Percentiles rank a stretch among this genome's conserved stretches.
phyloP scores from a whole-genome alignment of 2,797 vertebrate species.

The Eospalax fontanierii region DNA sequence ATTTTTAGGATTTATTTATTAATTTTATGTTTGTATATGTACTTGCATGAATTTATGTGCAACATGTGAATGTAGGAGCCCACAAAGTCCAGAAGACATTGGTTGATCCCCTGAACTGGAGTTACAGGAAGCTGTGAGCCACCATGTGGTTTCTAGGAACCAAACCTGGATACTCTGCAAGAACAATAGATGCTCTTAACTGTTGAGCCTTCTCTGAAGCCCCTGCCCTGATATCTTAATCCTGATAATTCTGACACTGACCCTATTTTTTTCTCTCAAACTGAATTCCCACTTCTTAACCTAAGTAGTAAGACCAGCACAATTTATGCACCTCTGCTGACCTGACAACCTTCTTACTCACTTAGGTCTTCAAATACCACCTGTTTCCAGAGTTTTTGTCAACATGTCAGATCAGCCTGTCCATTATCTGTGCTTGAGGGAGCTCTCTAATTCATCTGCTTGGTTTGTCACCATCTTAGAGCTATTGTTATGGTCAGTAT shows the following conservation, averaged over 20 bases:
- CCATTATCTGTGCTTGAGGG: conserved; percentile 3
- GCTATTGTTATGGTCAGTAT: conserved; percentile 7
- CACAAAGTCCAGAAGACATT: background rate
- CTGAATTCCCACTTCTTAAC: conserved; percentile 25
- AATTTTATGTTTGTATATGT: background rate
- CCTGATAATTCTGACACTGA: background rate
- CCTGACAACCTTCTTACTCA: conserved; percentile 16
- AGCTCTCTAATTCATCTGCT: conserved; percentile 15
- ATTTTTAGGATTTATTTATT: background rate
- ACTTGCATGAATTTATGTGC: no score
- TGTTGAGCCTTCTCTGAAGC: background rate
- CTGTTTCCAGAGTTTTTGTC: conserved; percentile 41
- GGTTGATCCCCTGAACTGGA: background rate
- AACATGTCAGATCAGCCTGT: background rate
- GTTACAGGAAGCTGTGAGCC: background rate
- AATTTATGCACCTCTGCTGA: conserved; percentile 2
- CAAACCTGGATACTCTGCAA: background rate
- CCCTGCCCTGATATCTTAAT: background rate
- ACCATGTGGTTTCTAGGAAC: background rate
- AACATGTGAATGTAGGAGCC: background rate
- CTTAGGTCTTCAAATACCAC: background rate
- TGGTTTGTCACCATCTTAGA: conserved; percentile 27
- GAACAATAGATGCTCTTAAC: background rate
- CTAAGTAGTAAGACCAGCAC: conserved; percentile 2
- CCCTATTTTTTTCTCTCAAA: conserved; percentile 38